phyloP scores from a whole-genome alignment of 2,797 vertebrate species.

The Mergus octosetaceus region DNA sequence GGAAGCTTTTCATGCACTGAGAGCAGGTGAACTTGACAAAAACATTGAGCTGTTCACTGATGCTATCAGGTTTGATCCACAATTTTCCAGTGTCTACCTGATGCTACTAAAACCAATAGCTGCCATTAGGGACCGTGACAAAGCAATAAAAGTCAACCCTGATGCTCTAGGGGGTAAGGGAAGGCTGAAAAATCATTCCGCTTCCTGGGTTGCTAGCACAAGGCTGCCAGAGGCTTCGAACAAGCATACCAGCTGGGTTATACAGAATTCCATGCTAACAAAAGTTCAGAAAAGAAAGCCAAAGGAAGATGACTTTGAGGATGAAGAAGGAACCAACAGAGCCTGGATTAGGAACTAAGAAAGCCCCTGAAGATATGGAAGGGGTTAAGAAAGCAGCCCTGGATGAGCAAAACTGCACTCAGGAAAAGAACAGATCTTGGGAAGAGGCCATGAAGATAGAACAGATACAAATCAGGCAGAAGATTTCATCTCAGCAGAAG shows the following conservation, averaged over 20 bases:
- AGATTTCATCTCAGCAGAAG: background rate
- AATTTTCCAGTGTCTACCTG: background rate
- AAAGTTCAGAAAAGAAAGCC: background rate
- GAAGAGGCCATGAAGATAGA: background rate
- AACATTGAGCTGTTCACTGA: background rate
- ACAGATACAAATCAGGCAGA: background rate
- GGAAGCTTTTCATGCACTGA: background rate
- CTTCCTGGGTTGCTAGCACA: background rate
- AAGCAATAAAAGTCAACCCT: conserved; percentile 83
- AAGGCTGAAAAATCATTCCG: conserved; percentile 75
- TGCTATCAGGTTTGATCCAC: background rate
- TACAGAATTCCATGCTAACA: background rate
- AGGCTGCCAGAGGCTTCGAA: background rate
- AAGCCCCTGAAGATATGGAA: background rate
- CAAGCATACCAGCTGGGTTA: background rate
- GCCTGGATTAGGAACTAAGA: background rate
- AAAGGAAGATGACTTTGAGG: background rate
- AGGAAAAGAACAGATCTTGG: background rate
- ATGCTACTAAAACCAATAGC: conserved; percentile 62
- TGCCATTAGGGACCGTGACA: conserved; percentile 82
- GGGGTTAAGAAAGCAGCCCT: background rate
- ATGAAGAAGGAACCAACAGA: background rate
- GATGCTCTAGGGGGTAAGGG: conserved; percentile 84
- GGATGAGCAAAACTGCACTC: background rate
- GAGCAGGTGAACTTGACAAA: background rate